Evolutionary conservation across 2,797 vertebrate genomes (phyloP), one percentile per base, ranked within the genome.

Genomic region (Intellagama lesueurii): DNA sequence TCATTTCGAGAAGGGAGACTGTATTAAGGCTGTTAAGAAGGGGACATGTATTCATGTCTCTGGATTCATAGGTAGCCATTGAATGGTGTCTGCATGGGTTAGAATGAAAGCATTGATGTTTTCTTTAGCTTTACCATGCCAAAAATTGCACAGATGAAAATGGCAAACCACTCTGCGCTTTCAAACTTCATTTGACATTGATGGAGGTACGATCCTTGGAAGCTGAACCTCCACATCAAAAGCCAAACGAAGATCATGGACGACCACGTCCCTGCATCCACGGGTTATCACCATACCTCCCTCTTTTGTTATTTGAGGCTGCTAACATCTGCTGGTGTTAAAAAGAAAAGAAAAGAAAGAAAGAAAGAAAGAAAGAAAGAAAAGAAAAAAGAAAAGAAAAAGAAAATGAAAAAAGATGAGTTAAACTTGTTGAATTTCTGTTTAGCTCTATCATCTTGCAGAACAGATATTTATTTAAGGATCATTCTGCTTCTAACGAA

Each of bases 251-350:
- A 1, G 4, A 56, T 72, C 1, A 4, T 44, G 85, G 22, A 68
- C 73, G 60, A 66, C 79, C 2, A 0, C 0, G 0, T 49, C 19
- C 22, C 2, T 0, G 0, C 22, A 56, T 12, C 30, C 35, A 64
- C 52, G 7, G n/a, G 8, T 6, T 0, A 1, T 28, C 64, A 5
- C 1, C 1, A 7, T 1, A 5, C 0, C 0, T 11, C 2, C n/a
- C 7, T 70, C 44, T 24, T 12, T 0, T 5, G 26, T 83, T 26
- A 28, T 70, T 19, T 60, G 52, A 70, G 44, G 0, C 0, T 76
- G 40, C 52, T 3, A 73, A 35, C 26, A 52, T 22, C 47, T 79
- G n/a, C 30, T 75, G 60, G 0, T 70, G 1, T 35, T 88, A 30
- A 68, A 85, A 28, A 0, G 0, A 28, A 77, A 44, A n/a, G n/a